Conservation (phyloP, 2,797 vertebrate species). For the Cheirogaleus major region DNA sequence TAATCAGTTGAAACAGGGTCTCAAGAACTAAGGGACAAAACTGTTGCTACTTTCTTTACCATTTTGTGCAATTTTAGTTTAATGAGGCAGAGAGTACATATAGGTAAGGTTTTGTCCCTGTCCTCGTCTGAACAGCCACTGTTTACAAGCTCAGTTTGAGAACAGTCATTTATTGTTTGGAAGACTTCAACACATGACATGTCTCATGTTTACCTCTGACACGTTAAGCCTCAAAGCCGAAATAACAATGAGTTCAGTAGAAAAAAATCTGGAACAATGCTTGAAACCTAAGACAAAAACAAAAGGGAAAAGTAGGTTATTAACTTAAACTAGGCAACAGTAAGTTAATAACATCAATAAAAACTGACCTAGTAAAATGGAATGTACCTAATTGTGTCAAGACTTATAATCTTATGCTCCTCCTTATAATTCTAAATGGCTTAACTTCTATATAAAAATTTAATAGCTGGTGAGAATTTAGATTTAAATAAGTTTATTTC, state of each 20-base stretch:
- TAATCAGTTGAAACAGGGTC: background rate
- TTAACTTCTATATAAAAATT: slow-evolving; percentile 1
- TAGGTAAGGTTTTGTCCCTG: background rate
- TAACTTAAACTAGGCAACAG: background rate
- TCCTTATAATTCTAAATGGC: background rate
- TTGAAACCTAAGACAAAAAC: background rate
- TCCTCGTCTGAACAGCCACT: background rate
- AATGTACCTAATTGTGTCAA: background rate
- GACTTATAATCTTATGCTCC: background rate
- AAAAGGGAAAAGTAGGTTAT: background rate
- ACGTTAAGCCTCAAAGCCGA: background rate
- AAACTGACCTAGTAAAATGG: background rate
- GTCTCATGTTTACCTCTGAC: background rate
- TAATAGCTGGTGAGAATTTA: background rate
- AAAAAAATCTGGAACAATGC: background rate
- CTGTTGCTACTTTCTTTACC: background rate
- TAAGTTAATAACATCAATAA: background rate
- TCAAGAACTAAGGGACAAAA: background rate
- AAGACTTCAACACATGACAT: background rate
- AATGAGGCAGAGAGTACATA: background rate
- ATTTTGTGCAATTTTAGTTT: background rate
- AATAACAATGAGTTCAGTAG: background rate
- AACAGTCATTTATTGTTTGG: background rate
- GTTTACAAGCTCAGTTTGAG: background rate
- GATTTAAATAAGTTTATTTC: slow-evolving; percentile 2